A percentile compares a stretch with the other conserved stretches of the same genome.
Evolutionary conservation across 2,888 invertebrate species (phyloP).

Genomic region (Cephus nigrinus): DNA sequence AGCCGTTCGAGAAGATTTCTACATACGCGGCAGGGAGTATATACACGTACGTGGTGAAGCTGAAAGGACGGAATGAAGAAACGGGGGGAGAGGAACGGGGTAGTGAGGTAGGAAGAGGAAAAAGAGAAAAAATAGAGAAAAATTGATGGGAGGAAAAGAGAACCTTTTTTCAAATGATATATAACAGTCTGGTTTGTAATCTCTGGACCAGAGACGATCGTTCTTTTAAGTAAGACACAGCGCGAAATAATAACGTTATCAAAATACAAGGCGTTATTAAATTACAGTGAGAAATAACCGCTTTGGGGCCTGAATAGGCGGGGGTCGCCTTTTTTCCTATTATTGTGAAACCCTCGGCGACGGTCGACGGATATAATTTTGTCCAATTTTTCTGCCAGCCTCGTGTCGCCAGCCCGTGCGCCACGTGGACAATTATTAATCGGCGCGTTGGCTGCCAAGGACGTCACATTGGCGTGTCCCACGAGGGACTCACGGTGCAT

Average conservation of each 20-base stretch:
- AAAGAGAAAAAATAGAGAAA: conserved; percentile 19
- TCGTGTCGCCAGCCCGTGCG: neutral
- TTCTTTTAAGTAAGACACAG: neutral
- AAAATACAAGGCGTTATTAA: conserved; percentile 46
- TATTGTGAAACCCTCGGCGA: conserved; percentile 52
- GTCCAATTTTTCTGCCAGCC: neutral
- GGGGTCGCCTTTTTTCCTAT: conserved; percentile 53
- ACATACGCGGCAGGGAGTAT: no score
- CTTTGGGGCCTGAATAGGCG: conserved; percentile 50
- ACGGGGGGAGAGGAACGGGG: conserved; percentile 9
- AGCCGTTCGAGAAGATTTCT: neutral
- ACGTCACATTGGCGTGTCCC: conserved; percentile 48
- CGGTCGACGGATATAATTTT: conserved; percentile 20
- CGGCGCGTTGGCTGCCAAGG: conserved; percentile 49
- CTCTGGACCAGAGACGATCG: neutral
- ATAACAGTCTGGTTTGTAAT: neutral
- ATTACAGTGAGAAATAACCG: conserved; percentile 55
- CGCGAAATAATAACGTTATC: conserved; percentile 27
- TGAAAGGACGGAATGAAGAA: neutral
- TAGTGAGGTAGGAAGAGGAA: conserved; percentile 12
- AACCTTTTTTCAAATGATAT: neutral
- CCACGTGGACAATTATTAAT: conserved; percentile 39
- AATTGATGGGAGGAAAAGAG: neutral
- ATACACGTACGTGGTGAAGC: neutral
- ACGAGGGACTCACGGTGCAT: neutral